phyloP scores from a whole-genome alignment of 1,140 invertebrate genomes.

The Mylabris phalerata region DNA sequence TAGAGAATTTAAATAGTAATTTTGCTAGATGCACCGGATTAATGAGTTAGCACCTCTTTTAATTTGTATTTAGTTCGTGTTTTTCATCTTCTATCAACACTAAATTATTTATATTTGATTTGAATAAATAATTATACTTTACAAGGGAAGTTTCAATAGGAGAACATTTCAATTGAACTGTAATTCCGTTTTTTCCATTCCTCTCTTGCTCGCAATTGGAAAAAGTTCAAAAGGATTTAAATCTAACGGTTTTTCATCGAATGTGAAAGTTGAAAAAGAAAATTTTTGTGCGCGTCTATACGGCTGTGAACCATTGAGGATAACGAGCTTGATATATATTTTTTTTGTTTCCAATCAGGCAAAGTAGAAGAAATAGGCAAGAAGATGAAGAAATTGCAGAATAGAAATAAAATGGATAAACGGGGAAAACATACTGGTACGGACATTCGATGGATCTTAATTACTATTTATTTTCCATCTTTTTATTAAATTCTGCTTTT shows the following conservation, averaged over 20 bases:
- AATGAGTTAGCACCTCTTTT: not conserved
- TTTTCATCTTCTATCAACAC: too few species aligned
- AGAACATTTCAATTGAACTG: too few species aligned
- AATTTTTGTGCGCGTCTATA: not conserved
- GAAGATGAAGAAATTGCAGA: slow-evolving; percentile 3
- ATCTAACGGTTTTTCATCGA: not conserved
- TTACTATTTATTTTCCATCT: slow-evolving; percentile 19
- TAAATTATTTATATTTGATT: too few species aligned
- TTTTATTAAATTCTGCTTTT: slow-evolving; percentile 2
- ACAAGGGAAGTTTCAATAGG: too few species aligned
- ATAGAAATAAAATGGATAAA: too few species aligned
- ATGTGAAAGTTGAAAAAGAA: not conserved
- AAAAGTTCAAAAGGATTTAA: slow-evolving; percentile 11
- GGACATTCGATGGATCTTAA: slow-evolving; percentile 19
- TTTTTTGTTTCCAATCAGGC: slow-evolving; percentile 28
- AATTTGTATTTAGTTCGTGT: too few species aligned
- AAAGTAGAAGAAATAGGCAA: slow-evolving; percentile 12
- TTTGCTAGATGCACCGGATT: slow-evolving; percentile 2
- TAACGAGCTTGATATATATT: slow-evolving; percentile 25
- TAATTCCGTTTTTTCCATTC: not conserved
- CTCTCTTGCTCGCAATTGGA: not conserved
- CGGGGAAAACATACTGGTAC: too few species aligned
- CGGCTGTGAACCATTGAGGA: not conserved
- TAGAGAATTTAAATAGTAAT: not conserved
- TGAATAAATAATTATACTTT: too few species aligned